These are phyloP conservation scores for Prionace glauca DNA, from an alignment of 2,797 vertebrate genomes.

Conservation along the genomic window DNA sequence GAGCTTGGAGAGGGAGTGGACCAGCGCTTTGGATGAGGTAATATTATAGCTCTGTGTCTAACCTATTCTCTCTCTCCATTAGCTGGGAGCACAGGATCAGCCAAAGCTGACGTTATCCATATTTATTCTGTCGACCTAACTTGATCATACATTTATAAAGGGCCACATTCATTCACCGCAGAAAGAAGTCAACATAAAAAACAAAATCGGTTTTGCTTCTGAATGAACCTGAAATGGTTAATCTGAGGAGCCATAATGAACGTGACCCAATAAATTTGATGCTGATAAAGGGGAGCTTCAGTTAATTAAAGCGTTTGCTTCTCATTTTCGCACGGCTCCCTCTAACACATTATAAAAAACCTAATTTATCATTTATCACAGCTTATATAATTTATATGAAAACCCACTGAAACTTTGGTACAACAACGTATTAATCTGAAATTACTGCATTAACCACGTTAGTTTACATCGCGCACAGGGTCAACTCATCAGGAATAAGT, in stretches of 20 bases:
- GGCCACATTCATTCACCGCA: neutral
- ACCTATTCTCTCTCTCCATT: neutral
- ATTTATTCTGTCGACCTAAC: neutral
- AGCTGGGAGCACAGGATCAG: neutral
- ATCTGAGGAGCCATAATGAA: neutral
- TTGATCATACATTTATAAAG: neutral
- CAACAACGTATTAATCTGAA: neutral
- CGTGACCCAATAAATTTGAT: neutral
- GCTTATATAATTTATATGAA: neutral
- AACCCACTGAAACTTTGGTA: neutral
- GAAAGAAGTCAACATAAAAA: neutral
- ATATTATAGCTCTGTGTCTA: neutral
- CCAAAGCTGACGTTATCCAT: neutral
- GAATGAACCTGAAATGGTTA: neutral
- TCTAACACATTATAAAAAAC: neutral
- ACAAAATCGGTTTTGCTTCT: neutral
- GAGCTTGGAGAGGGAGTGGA: neutral
- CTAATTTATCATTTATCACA: conserved; percentile 16
- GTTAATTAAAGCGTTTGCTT: neutral
- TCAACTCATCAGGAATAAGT: neutral
- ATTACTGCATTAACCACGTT: neutral
- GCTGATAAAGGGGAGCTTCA: neutral
- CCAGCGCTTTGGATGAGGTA: neutral
- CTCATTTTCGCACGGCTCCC: neutral
- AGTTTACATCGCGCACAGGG: neutral